Evolutionary conservation across 2,888 invertebrate species (phyloP).

Genomic region (Himalopsyche anomala): DNA sequence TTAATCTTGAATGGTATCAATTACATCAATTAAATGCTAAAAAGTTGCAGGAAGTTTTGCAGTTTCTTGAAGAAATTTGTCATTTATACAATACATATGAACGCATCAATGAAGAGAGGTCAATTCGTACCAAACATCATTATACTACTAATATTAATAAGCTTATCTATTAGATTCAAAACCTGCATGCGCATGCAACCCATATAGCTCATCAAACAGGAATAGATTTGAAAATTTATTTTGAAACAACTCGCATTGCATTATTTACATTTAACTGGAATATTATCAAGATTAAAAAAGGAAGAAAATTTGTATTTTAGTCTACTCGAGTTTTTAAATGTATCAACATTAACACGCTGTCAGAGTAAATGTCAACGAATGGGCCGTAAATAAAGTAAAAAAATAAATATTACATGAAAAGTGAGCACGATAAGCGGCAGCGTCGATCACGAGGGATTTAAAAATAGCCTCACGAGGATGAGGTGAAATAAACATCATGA

Average conservation of each 20-base stretch:
- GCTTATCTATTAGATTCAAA: constrained; percentile 8
- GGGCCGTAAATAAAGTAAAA: no score
- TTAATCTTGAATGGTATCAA: no score
- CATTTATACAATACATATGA: constrained; percentile 4
- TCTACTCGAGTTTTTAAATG: no score
- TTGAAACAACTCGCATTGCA: background rate
- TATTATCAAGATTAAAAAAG: no score
- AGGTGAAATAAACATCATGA: background rate
- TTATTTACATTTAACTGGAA: no score
- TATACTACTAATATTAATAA: background rate
- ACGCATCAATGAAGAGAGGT: background rate
- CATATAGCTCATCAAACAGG: background rate
- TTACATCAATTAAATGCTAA: no score
- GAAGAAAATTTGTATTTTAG: no score
- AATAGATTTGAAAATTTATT: background rate
- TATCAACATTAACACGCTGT: no score
- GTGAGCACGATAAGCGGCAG: background rate
- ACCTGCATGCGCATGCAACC: background rate
- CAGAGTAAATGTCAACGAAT: no score
- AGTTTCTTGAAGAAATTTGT: constrained; percentile 12
- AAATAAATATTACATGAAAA: background rate
- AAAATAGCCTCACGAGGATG: background rate
- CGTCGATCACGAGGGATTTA: background rate
- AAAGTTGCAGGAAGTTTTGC: background rate
- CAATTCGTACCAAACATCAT: background rate